Evolutionary conservation across 2,113 vertebrate species (phyloP).

Genomic region (Pampusana beccarii): DNA sequence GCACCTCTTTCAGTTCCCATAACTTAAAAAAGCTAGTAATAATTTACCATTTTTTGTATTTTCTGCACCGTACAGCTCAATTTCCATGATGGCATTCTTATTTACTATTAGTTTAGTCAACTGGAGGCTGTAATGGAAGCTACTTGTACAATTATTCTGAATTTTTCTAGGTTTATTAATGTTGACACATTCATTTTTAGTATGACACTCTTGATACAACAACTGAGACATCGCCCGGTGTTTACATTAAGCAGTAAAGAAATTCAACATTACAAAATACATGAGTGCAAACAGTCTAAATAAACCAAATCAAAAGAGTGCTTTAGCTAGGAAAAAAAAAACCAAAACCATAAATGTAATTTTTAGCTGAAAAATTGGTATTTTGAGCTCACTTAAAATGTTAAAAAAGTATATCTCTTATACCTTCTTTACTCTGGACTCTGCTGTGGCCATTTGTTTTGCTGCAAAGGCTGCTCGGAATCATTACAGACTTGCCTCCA

Average conservation of each 20-base stretch:
- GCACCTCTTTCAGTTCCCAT: neutral
- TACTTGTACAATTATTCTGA: neutral
- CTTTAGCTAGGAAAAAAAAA: neutral
- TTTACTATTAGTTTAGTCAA: neutral
- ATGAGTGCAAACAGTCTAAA: neutral
- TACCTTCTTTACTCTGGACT: neutral
- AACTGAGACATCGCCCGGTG: neutral
- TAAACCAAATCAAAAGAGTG: neutral
- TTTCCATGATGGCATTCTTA: neutral
- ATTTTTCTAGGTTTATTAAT: neutral
- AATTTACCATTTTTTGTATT: neutral
- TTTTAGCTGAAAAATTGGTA: neutral
- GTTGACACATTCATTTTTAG: neutral
- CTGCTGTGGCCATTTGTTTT: neutral
- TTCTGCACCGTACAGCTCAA: neutral
- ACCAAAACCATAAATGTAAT: neutral
- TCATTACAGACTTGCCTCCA: neutral
- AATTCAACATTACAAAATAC: neutral
- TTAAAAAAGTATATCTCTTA: neutral
- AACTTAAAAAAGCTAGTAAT: neutral
- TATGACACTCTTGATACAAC: neutral
- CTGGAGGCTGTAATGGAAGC: neutral
- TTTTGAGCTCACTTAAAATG: neutral
- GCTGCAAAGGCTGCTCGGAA: neutral
- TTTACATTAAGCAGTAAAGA: neutral